Base-by-base conservation (phyloP, 2,113 vertebrate genomes). In the Xiphophorus couchianus region DNA sequence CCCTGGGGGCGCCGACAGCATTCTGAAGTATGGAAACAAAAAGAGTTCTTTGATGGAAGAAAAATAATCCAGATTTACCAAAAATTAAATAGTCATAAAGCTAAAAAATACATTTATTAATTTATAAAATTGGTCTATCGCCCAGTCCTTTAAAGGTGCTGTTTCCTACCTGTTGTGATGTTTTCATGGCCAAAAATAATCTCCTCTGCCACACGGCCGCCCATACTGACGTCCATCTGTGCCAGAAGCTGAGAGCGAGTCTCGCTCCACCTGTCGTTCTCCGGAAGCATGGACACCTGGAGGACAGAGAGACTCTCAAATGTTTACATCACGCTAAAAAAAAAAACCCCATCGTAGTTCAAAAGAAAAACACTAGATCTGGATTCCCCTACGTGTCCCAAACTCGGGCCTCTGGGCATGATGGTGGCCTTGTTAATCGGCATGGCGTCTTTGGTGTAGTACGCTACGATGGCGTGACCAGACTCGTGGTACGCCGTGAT, bases 351-450 rank as follows among this genome's bases (percentile, higher is more conserved):
- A 61, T 31, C 75, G 28, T 48, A 66, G 35, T 65, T 11, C 2
- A 33, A 3, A 54, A 19, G 10, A 35, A 8, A 28, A n/a, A 11
- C 69, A 63, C 6, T 1, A 25, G 17, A 2, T 65, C 17, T 19
- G 27, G 22, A 84, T 62, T 66, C 61, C 44, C 95, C 95, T 88
- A 98, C 98, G n/a, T 99, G 98, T 84, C 98, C 98, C 76, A 99
- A 94, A 28, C 96, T 98, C 62, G 96, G 96, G 42, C 98, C 98
- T 76, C 98, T 90, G 27, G 98, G 98, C 98, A 99, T 99, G 90
- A 99, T 99, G 6, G 98, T 99, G 27, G 98, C 98, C 91, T 99
- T 99, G 92, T 99, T 99, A 84, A 99, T 99, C 0, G 98, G 98
- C 98, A 99, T 99, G 14, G 98, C 96, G 39, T 98, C 96, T 94